Evolutionary conservation across 1,140 invertebrate genomes (phyloP), one percentile per base, ranked within the genome.

Genomic region (Anastrepha obliqua): DNA sequence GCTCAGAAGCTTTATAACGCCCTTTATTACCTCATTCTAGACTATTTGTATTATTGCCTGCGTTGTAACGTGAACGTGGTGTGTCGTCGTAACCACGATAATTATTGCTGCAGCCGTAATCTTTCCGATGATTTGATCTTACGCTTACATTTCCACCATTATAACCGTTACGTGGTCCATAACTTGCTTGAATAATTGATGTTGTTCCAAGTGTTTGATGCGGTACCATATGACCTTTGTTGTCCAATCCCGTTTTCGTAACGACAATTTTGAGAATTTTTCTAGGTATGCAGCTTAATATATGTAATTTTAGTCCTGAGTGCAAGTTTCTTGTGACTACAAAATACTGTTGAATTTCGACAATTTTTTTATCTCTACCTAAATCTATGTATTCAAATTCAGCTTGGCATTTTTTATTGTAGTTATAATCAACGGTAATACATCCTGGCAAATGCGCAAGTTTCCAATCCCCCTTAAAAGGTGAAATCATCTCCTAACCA

Each of bases 51-150:
- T 86, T 86, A 39, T 87, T 87, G 4, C 86, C 74, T 44, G 59
- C 15, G 44, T 65, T 88, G 51, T 89, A 87, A 78, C 85, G 87
- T 59, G 55, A 90, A 60, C 91, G 91, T 70, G 91, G 89, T 29
- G 91, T 90, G 85, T 92, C 91, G 59, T 92, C 90, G 89, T 89
- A 90, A 29, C 91, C 91, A 81, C 91, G 90, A 89, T 92, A 92
- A 65, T 92, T 92, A 88, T 90, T 91, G 87, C 87, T 89, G 88
- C 87, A 88, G 9, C 47, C 74, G 87, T 90, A 89, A 13, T 90
- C 90, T 88, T 90, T 90, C 64, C 90, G 88, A 64, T 88, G 86
- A 87, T 89, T 86, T 86, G 81, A 85, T 87, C 89, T 78, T 89
- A 58, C 85, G 87, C 90, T 91, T 90, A 91, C 88, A 90, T 91